A percentile compares a stretch with the other conserved stretches of the same genome.
These are phyloP conservation scores for Eulemur albifrons DNA, from an alignment of 2,797 vertebrate genomes.

Conservation along the genomic window DNA sequence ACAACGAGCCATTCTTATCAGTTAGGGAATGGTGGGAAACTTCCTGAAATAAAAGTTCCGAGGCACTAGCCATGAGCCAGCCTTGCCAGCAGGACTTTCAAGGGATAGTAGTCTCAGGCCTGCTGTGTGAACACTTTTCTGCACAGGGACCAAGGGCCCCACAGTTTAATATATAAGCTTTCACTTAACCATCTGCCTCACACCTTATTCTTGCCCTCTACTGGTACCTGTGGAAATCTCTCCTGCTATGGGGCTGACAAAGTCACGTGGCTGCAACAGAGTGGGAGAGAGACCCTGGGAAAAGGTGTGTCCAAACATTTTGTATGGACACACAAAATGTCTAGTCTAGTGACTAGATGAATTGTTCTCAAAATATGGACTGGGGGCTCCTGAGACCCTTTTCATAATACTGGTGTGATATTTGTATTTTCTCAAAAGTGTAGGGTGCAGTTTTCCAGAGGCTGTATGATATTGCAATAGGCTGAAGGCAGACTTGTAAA, in stretches of 20 bases:
- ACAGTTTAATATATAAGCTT: not conserved
- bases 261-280: not conserved
- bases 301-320: not conserved
- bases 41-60: not conserved
- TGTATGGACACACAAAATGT: no score
- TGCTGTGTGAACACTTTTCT: not conserved
- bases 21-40: not conserved
- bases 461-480: not conserved
- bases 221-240: not conserved
- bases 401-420: not conserved
- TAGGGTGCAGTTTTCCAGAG: not conserved
- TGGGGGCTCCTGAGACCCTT: not conserved
- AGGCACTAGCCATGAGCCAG: not conserved
- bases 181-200: not conserved
- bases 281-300: not conserved
- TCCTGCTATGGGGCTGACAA: not conserved
- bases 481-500: not conserved
- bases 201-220: not conserved
- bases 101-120: not conserved
- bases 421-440: not conserved
- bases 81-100: not conserved
- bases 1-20: not conserved
- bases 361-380: not conserved
- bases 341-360: not conserved
- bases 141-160: not conserved